These are phyloP conservation scores for Paracentrotus lividus DNA, from an alignment of 53 echinoderm and acorn worm genomes.

Conservation along the genomic window DNA sequence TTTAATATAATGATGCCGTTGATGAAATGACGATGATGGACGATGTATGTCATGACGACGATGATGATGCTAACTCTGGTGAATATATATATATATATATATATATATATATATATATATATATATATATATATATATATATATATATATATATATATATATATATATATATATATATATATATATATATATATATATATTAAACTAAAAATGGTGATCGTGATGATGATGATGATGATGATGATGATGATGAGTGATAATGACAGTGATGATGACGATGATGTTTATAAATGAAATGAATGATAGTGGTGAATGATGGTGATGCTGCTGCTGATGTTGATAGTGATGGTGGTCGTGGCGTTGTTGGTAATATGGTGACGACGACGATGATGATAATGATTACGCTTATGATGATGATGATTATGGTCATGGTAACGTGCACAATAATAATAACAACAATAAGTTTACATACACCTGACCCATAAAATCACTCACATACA, in stretches of 20 bases:
- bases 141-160: too few relatives aligned
- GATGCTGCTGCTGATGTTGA: background rate
- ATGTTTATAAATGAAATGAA: background rate
- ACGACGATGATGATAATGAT: constrained; percentile 17
- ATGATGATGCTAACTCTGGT: too few relatives aligned
- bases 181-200: too few relatives aligned
- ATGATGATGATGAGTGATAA: background rate
- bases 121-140: too few relatives aligned
- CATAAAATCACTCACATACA: background rate
- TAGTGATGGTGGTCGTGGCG: background rate
- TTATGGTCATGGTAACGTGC: background rate
- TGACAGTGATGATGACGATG: background rate
- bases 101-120: too few relatives aligned
- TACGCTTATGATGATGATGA: background rate
- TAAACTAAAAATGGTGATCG: background rate
- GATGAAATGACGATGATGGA: too few relatives aligned
- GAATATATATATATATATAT: too few relatives aligned
- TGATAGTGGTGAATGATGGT: background rate
- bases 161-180: too few relatives aligned
- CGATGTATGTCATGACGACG: too few relatives aligned
- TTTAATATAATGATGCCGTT: too few relatives aligned
- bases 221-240: background rate
- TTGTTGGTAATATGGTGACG: background rate
- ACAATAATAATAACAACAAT: background rate
- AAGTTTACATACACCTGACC: background rate